Evolutionary conservation across 2,888 invertebrate species (phyloP).

Genomic region (Drosophila glabriapex): DNA sequence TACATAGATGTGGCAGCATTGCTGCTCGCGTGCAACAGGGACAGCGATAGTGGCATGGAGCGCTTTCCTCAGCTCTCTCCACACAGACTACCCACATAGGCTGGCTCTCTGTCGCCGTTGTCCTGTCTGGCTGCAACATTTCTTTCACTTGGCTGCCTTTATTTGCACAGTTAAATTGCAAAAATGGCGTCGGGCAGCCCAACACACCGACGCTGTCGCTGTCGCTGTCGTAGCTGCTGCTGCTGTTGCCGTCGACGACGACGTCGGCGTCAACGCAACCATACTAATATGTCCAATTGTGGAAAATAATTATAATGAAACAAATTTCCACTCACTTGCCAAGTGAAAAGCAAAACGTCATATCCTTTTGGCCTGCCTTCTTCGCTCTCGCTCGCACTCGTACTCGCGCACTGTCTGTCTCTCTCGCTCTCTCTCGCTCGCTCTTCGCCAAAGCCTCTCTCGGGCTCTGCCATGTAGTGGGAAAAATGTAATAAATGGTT

Average conservation of each 20-base stretch:
- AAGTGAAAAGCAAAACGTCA: slow-evolving; percentile 80
- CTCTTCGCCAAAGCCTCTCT: slow-evolving; percentile 17
- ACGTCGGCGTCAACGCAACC: slow-evolving; percentile 68
- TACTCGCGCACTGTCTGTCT: slow-evolving; percentile 1
- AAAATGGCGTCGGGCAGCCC: slow-evolving; percentile 70
- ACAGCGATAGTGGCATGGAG: slow-evolving; percentile 41
- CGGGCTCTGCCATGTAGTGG: slow-evolving; percentile 39
- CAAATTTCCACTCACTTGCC: slow-evolving; percentile 85
- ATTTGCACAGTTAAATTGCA: slow-evolving; percentile 75
- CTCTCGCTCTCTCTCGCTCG: slow-evolving; percentile 6
- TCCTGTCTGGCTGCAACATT: slow-evolving; percentile 51
- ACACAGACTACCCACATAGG: slow-evolving; percentile 5
- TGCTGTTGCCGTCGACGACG: slow-evolving; percentile 10
- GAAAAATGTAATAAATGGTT: slow-evolving; percentile 75
- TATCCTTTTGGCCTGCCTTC: slow-evolving; percentile 71
- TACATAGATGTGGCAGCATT: not conserved
- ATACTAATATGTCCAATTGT: slow-evolving; percentile 86
- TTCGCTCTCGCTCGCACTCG: slow-evolving; percentile 55
- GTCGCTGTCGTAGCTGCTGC: slow-evolving; percentile 2
- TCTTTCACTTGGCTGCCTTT: slow-evolving; percentile 70
- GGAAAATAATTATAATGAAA: slow-evolving; percentile 86
- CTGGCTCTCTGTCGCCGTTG: slow-evolving; percentile 23
- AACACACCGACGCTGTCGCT: slow-evolving; percentile 7
- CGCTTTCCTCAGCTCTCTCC: slow-evolving; percentile 33
- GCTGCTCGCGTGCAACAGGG: slow-evolving; percentile 38